Conservation (phyloP, 2,888 invertebrate genomes). For the Trypoxylon attenuatum region DNA sequence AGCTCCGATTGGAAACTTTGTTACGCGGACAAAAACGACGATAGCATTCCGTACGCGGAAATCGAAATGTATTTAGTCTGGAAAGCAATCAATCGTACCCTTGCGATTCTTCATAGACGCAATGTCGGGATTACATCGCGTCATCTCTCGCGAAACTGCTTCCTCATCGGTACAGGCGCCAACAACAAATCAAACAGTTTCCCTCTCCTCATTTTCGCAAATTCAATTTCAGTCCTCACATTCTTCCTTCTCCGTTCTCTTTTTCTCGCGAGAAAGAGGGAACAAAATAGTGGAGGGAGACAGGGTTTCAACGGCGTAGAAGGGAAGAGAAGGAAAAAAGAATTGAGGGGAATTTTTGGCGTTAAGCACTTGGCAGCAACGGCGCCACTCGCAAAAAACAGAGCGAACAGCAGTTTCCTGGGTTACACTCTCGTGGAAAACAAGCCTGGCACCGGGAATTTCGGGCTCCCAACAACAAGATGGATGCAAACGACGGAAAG, state of each 20-base stretch:
- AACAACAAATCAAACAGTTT: not conserved
- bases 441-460: slow-evolving; percentile 21
- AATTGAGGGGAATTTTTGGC: slow-evolving; percentile 8
- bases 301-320: not conserved
- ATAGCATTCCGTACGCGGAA: not conserved
- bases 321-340: too few species aligned
- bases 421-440: slow-evolving; percentile 4
- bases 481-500: slow-evolving; percentile 40
- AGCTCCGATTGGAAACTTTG: not conserved
- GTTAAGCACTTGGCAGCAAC: not conserved
- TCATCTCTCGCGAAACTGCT: too few species aligned
- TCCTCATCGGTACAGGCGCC: not conserved
- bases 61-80: not conserved
- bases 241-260: not conserved
- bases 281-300: not conserved
- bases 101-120: not conserved
- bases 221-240: too few species aligned
- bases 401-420: slow-evolving; percentile 13
- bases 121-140: too few species aligned
- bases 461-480: slow-evolving; percentile 13
- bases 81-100: slow-evolving; percentile 1
- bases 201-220: not conserved
- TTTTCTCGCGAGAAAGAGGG: not conserved
- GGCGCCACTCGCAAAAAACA: not conserved
- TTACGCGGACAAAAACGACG: not conserved